phyloP scores from a whole-genome alignment of 1,140 invertebrate species.

The Pogonomyrmex californicus region DNA sequence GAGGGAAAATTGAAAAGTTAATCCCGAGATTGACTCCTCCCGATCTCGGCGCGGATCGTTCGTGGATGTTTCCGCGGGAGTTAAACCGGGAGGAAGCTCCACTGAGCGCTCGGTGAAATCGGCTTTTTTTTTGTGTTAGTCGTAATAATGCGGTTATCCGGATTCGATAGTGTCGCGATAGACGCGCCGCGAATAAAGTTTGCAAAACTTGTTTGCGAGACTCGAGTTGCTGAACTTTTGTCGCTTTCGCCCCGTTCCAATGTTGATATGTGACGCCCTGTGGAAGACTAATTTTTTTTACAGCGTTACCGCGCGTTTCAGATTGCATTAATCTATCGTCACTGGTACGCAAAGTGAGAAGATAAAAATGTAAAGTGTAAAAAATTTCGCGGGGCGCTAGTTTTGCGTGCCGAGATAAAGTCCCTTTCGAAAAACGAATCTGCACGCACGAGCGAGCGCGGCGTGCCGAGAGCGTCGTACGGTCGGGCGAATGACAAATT shows the following conservation, averaged over 20 bases:
- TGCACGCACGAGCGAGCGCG: slow-evolving; percentile 31
- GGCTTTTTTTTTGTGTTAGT: slow-evolving; percentile 54
- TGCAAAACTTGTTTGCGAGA: slow-evolving; percentile 26
- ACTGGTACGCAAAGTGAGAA: not conserved
- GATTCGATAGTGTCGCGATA: slow-evolving; percentile 52
- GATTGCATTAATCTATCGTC: not conserved
- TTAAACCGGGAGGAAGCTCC: slow-evolving; percentile 54
- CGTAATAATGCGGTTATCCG: slow-evolving; percentile 62
- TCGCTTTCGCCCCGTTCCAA: not conserved
- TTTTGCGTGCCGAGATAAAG: not conserved
- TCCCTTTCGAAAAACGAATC: not conserved
- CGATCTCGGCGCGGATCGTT: slow-evolving; percentile 35
- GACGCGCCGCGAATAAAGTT: slow-evolving; percentile 48
- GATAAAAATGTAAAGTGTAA: not conserved
- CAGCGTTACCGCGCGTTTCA: not conserved
- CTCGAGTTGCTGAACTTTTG: slow-evolving; percentile 17
- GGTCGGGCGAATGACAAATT: slow-evolving; percentile 68
- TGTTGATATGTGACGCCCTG: not conserved
- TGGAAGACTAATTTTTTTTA: not conserved
- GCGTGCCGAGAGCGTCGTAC: slow-evolving; percentile 6
- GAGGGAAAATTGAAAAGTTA: slow-evolving; percentile 77
- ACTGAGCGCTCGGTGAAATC: slow-evolving; percentile 38
- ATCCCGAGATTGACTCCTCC: slow-evolving; percentile 71
- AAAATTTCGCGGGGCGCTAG: not conserved
- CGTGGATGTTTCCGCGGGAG: slow-evolving; percentile 53